Conservation (phyloP, 2,113 vertebrate genomes). For the Isichthys henryi region DNA sequence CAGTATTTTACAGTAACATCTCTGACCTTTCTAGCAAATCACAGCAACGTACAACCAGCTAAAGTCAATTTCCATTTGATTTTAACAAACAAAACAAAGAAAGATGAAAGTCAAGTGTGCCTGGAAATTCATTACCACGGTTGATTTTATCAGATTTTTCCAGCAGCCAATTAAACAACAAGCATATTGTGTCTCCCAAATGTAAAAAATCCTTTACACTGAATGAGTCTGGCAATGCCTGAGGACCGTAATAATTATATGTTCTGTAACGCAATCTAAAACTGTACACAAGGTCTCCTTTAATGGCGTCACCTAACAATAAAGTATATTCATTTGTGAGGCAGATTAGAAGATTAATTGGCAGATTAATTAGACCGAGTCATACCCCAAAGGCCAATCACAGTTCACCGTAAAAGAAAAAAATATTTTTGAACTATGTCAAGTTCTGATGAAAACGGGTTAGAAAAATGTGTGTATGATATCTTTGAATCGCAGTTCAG, state of each 20-base stretch:
- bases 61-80: background rate
- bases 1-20: conserved; percentile 10
- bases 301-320: background rate
- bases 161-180: background rate
- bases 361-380: background rate
- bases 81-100: background rate
- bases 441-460: background rate
- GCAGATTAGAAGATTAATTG: background rate
- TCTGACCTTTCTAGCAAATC: conserved; percentile 26
- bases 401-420: background rate
- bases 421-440: background rate
- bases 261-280: background rate
- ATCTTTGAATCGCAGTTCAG: background rate
- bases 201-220: background rate
- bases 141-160: background rate
- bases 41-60: conserved; percentile 2
- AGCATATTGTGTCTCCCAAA: background rate
- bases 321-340: background rate
- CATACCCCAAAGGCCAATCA: conserved; percentile 6
- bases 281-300: background rate
- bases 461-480: background rate
- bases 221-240: background rate
- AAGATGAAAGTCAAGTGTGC: background rate
- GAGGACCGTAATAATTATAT: background rate
- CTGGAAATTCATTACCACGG: background rate